phyloP scores from a whole-genome alignment of 2,797 vertebrate species.

The Bovichtus diacanthus region DNA sequence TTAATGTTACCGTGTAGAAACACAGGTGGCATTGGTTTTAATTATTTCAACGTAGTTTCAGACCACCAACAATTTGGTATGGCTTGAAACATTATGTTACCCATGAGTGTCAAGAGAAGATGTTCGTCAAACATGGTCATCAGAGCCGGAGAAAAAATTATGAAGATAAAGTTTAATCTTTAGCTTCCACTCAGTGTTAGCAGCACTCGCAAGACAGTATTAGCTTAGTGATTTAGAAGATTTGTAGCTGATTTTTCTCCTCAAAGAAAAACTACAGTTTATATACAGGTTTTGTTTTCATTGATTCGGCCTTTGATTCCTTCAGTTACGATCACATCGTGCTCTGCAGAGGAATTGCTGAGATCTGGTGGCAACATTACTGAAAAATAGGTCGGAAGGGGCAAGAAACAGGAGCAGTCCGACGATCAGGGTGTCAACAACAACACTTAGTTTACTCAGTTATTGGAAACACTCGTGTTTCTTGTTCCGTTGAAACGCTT shows the following conservation, averaged over 20 bases:
- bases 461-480: background rate
- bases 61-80: background rate
- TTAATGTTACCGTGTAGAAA: background rate
- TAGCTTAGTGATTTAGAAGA: background rate
- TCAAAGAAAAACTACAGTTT: background rate
- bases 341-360: background rate
- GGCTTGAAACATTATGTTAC: background rate
- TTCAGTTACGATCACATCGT: background rate
- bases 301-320: background rate
- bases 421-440: background rate
- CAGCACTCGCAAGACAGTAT: background rate
- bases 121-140: no score
- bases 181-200: background rate
- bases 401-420: background rate
- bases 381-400: background rate
- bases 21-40: background rate
- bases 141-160: no score
- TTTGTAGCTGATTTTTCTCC: background rate
- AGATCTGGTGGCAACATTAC: no score
- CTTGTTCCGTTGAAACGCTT: background rate
- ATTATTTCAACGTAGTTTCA: background rate
- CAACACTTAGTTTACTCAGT: background rate
- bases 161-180: background rate
- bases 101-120: background rate
- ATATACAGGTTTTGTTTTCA: no score